Percentiles rank a stretch among this genome's conserved stretches.
Conservation (phyloP, 2,113 vertebrate species). For the Mohoua ochrocephala region DNA sequence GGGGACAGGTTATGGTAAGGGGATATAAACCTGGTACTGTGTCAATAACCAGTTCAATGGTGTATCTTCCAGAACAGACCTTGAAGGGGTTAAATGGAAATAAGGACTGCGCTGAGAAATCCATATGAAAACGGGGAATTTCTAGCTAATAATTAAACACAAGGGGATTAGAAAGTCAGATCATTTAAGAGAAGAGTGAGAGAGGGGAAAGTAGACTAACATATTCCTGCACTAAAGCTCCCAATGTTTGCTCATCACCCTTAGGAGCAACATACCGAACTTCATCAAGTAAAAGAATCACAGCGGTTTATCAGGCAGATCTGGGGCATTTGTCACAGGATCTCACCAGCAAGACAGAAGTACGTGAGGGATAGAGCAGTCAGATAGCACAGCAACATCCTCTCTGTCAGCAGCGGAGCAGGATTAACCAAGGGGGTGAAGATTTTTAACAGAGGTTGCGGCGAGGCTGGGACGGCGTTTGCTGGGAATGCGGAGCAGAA, state of each 20-base stretch:
- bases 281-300: background rate
- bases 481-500: background rate
- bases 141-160: background rate
- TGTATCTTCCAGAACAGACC: background rate
- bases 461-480: accelerated
- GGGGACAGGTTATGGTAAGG: background rate
- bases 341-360: background rate
- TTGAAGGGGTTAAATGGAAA: background rate
- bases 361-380: background rate
- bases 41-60: background rate
- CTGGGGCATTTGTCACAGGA: background rate
- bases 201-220: background rate
- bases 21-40: accelerated
- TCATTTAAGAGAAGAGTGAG: background rate
- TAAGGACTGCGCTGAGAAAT: background rate
- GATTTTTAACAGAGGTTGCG: background rate
- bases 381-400: background rate
- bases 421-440: background rate
- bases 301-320: background rate
- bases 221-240: background rate
- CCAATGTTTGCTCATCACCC: background rate
- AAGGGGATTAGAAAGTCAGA: background rate
- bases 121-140: background rate
- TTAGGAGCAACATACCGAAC: background rate
- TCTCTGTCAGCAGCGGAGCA: background rate